Percentiles rank a stretch among this genome's conserved stretches.
These are phyloP conservation scores for Sclerodermus sp. DNA, from an alignment of 2,888 invertebrate genomes.

Conservation along the genomic window DNA sequence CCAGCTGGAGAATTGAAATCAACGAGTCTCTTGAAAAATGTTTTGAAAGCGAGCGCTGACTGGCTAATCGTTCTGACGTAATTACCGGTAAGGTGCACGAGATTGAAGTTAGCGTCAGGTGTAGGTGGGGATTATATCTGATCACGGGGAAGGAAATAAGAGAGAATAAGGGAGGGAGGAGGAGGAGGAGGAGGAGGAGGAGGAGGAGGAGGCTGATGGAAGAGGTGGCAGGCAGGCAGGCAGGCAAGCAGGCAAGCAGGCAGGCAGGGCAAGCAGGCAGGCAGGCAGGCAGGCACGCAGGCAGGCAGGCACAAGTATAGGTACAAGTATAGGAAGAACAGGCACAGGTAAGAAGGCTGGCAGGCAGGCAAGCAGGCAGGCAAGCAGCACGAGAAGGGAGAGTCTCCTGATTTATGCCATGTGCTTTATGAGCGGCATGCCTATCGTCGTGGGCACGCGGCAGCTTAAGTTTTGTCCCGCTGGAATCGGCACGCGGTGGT, in stretches of 20 bases:
- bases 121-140: conserved; percentile 20
- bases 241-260: too few relatives aligned
- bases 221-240: too few relatives aligned
- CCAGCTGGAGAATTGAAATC: too few relatives aligned
- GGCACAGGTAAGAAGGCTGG: conserved; percentile 14
- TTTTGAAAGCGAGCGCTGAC: conserved; percentile 15
- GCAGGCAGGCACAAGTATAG: conserved; percentile 18
- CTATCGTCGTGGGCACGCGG: conserved; percentile 18
- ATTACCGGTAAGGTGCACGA: conserved; percentile 36
- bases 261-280: too few relatives aligned
- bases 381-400: conserved; percentile 23
- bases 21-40: too few relatives aligned
- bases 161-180: conserved; percentile 6
- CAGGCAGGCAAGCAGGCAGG: conserved; percentile 19
- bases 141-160: conserved; percentile 13
- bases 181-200: conserved; percentile 2
- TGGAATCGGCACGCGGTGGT: conserved; percentile 14
- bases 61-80: conserved; percentile 37
- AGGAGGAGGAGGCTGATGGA: conserved; percentile 3
- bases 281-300: conserved; percentile 12
- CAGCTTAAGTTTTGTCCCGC: conserved; percentile 36
- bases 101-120: conserved; percentile 37
- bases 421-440: conserved; percentile 43
- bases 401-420: conserved; percentile 42
- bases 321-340: background rate